phyloP scores from a whole-genome alignment of 2,797 vertebrate genomes.

The Chrosomus eos region DNA sequence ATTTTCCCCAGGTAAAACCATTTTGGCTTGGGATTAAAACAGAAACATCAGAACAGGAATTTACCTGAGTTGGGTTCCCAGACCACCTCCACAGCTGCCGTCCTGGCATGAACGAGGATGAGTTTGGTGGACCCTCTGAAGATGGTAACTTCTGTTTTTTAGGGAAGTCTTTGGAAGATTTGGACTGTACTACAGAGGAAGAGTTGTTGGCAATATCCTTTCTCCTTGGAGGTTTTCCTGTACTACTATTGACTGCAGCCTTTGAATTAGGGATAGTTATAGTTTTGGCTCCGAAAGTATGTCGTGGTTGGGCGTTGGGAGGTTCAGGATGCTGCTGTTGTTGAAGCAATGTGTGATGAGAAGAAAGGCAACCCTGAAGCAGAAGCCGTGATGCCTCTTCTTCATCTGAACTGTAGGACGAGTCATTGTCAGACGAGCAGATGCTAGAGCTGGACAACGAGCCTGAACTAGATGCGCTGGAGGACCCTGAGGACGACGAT shows the following conservation, averaged over 20 bases:
- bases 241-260: slow-evolving; percentile 63
- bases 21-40: neutral
- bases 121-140: slow-evolving; percentile 87
- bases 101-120: slow-evolving; percentile 87
- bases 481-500: slow-evolving; percentile 92
- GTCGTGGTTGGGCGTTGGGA: slow-evolving; percentile 68
- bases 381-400: slow-evolving; percentile 90
- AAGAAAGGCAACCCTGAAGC: slow-evolving; percentile 83
- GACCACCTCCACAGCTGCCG: slow-evolving; percentile 98
- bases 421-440: slow-evolving; percentile 95
- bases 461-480: slow-evolving; percentile 91
- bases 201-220: slow-evolving; percentile 76
- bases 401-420: slow-evolving; percentile 95
- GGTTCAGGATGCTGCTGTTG: slow-evolving; percentile 80
- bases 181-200: slow-evolving; percentile 71
- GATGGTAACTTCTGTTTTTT: slow-evolving; percentile 94
- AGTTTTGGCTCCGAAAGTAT: slow-evolving; percentile 83
- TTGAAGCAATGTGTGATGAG: slow-evolving; percentile 89
- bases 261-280: slow-evolving; percentile 77
- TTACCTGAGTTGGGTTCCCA: slow-evolving; percentile 95
- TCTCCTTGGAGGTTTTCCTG: slow-evolving; percentile 79
- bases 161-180: slow-evolving; percentile 85
- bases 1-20: neutral
- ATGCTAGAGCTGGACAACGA: slow-evolving; percentile 94
- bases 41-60: neutral